phyloP scores from a whole-genome alignment of 2,797 vertebrate species.

The Emydoidea blandingii region DNA sequence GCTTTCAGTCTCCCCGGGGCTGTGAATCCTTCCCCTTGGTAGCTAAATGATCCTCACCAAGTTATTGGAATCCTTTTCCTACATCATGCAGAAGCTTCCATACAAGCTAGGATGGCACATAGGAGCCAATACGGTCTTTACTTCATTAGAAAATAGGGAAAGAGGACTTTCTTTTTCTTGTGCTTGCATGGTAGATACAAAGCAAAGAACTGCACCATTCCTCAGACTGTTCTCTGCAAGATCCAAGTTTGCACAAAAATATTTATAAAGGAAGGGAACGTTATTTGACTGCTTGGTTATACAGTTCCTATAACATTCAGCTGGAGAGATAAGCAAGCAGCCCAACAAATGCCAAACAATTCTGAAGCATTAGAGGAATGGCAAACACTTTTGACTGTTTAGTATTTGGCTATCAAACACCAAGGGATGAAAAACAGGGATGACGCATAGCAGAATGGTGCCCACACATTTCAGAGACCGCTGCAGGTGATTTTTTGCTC shows the following conservation, averaged over 20 bases:
- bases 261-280: conserved; percentile 67
- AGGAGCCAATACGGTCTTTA: conserved; percentile 56
- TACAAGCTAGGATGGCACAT: conserved; percentile 46
- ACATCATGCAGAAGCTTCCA: conserved; percentile 69
- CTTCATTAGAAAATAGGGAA: conserved; percentile 54
- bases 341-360: conserved; percentile 62
- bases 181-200: conserved; percentile 49
- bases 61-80: conserved; percentile 67
- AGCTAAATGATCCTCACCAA: conserved; percentile 66
- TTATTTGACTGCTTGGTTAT: conserved; percentile 67
- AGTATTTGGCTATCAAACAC: neutral
- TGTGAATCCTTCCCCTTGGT: conserved; percentile 47
- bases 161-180: conserved; percentile 46
- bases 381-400: conserved; percentile 52
- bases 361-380: conserved; percentile 54
- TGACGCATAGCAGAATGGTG: conserved; percentile 17
- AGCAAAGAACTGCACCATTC: conserved; percentile 61
- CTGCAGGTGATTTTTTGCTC: neutral
- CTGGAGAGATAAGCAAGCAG: conserved; percentile 59
- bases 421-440: conserved; percentile 31
- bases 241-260: conserved; percentile 53
- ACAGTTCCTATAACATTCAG: conserved; percentile 69
- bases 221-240: conserved; percentile 42
- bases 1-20: conserved; percentile 42
- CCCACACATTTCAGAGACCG: neutral